Evolutionary conservation across 2,113 vertebrate species (phyloP), one percentile per base, ranked within the genome.

Genomic region (Meleagris gallopavo): DNA sequence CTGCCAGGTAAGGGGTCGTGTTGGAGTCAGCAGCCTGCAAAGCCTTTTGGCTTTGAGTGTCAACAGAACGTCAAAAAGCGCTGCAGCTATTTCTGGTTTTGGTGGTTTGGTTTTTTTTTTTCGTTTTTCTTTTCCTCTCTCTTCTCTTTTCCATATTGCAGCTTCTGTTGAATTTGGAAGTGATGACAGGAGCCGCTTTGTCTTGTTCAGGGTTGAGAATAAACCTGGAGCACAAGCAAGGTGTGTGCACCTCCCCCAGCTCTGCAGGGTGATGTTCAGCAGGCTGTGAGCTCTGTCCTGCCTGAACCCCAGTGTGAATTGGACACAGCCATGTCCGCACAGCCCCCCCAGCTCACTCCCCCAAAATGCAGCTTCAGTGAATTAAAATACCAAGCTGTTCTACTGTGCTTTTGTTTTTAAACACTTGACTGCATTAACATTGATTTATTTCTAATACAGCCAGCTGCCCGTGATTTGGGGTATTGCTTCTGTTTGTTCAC

Each of bases 221-320:
- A 69, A 80, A 52, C 40, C 12, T 57, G 1, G 24, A 60, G 17
- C 3, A 8, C 8, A 3, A 45, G 12, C 54, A 7, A 20, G 20
- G 38, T 0, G 0, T 0, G 0, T 3, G 66, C 1, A 2, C 15
- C 54, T 72, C 34, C 10, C 43, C 24, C 1, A 0, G 67, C 19
- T 55, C 34, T 32, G 24, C 8, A 3, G 57, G 85, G 7, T 9
- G 1, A 9, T 12, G 1, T 6, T 64, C 3, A 6, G 77, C 5
- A 2, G 27, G 71, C 1, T 4, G 10, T 0, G 2, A 24, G 62
- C 48, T 48, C 29, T 36, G 73, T 32, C 25, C 16, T 29, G 61
- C 61, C 45, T 3, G 0, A 10, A 36, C 40, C 52, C 3, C 5
- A 1, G 1, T 0, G 0, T 1, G 19, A 9, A 17, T 12, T 8